Evolutionary conservation across 2,113 vertebrate species (phyloP).

Genomic region (Seriola aureovittata): DNA sequence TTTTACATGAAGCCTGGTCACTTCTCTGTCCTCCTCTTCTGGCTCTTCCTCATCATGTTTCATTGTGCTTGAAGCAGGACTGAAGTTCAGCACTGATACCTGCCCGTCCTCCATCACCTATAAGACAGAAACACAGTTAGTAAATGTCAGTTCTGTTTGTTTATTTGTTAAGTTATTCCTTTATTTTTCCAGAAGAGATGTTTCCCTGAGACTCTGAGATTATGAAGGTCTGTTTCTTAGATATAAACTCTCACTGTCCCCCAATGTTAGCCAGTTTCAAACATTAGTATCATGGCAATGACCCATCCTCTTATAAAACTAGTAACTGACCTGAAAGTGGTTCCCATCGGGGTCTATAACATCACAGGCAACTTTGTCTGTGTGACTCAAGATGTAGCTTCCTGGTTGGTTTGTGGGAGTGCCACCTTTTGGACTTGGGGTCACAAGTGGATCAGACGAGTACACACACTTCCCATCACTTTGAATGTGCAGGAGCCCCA

Average conservation of each 20-base stretch:
- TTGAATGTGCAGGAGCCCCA: constrained; percentile 87
- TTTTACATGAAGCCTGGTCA: constrained; percentile 20
- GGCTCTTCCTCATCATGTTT: constrained; percentile 44
- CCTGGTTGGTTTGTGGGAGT: constrained; percentile 74
- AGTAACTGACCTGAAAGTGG: constrained; percentile 87
- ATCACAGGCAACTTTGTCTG: constrained; percentile 84
- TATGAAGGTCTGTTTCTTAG: neutral
- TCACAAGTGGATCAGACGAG: constrained; percentile 74
- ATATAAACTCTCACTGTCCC: neutral
- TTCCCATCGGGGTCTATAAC: constrained; percentile 89
- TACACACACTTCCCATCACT: constrained; percentile 88
- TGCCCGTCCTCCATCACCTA: constrained; percentile 90
- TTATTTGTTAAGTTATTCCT: neutral
- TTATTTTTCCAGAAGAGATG: neutral
- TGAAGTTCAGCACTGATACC: constrained; percentile 73
- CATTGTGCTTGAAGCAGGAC: constrained; percentile 45
- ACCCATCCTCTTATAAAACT: neutral
- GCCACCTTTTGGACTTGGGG: constrained; percentile 31
- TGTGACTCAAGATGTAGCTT: constrained; percentile 90
- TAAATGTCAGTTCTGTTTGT: neutral
- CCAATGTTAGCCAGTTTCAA: too few species aligned
- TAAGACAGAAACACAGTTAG: rapidly evolving
- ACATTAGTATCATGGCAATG: neutral
- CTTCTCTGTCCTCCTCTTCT: constrained; percentile 42
- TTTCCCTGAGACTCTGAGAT: constrained; percentile 6